Evolutionary conservation across 2,797 vertebrate genomes (phyloP).

Genomic region (Gallinago nigripennis): DNA sequence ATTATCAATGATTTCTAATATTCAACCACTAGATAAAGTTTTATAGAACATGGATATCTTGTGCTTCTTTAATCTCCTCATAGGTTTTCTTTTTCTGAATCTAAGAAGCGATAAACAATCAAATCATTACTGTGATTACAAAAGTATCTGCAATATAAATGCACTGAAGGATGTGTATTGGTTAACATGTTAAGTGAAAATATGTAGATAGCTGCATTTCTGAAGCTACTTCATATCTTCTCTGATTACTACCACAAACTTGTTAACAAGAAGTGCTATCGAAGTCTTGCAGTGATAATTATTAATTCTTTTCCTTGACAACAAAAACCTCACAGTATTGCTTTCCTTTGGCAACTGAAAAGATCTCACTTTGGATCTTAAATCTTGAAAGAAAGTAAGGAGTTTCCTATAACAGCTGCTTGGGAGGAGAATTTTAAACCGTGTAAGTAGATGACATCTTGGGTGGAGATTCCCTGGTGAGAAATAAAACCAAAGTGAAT

Average conservation of each 20-base stretch:
- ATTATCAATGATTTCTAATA: not conserved
- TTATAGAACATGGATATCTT: not conserved
- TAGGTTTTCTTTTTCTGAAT: not conserved
- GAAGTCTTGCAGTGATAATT: not conserved
- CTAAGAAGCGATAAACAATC: constrained; percentile 2
- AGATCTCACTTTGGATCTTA: not conserved
- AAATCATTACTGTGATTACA: not conserved
- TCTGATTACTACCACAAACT: constrained; percentile 17
- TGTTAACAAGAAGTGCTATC: constrained; percentile 1
- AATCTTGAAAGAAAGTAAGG: not conserved
- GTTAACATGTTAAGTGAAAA: constrained; percentile 27
- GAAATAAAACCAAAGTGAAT: not conserved
- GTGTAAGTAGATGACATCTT: not conserved
- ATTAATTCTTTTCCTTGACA: not conserved
- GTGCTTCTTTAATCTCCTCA: not conserved
- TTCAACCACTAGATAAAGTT: not conserved
- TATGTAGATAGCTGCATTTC: constrained; percentile 7
- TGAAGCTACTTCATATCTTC: not conserved
- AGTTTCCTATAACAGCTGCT: not conserved
- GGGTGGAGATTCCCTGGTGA: not conserved
- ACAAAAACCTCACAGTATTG: not conserved
- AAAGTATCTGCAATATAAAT: not conserved
- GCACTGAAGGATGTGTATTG: not conserved
- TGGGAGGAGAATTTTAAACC: not conserved
- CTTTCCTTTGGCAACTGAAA: constrained; percentile 14